Base-by-base conservation (phyloP, 2,797 vertebrate species). In the Menidia menidia region DNA sequence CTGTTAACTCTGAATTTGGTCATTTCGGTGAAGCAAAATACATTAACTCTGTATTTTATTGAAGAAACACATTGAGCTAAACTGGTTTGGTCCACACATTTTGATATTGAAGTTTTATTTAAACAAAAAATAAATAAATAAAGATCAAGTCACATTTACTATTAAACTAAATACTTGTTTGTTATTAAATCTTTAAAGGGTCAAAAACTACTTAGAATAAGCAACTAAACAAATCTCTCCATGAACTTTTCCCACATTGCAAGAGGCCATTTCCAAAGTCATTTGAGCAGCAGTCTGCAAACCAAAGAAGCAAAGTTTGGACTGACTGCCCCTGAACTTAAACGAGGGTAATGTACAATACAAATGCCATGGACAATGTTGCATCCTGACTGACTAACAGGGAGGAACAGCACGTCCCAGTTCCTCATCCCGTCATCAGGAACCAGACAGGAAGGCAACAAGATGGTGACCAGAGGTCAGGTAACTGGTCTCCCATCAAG, bases 361-460 rank as follows among this genome's bases (percentile, higher is more conserved):
- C 50, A 2, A 42, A 58, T 12, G 1, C 11, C 15, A n/a, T 33
- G 39, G 14, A 4, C 6, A 1, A 35, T n/a, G 2, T 6, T 55
- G 35, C 1, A 41, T 64, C 50, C 18, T 71, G 42, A 42, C n/a
- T 9, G n/a, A 16, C 2, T 39, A 41, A 44, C 43, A 0, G 2
- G 18, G 50, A 41, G 56, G 72, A 71, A 31, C 63, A 66, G 13
- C 33, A 18, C 0, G 9, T 60, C 39, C 64, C 33, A 2, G 42
- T 48, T 77, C 59, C 62, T 64, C 55, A 44, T 76, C 70, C 64
- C 63, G 68, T 56, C n/a, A 12, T 64, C 56, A 65, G 64, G 65
- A 61, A 70, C 53, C 9, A n/a, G 73, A 59, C 35, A 61, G 81
- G 81, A 84, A 73, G 63, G 41, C 11, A 48, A 48, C 72, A 35